Conservation (phyloP, 2,888 invertebrate species). For the Cerastoderma edule region DNA sequence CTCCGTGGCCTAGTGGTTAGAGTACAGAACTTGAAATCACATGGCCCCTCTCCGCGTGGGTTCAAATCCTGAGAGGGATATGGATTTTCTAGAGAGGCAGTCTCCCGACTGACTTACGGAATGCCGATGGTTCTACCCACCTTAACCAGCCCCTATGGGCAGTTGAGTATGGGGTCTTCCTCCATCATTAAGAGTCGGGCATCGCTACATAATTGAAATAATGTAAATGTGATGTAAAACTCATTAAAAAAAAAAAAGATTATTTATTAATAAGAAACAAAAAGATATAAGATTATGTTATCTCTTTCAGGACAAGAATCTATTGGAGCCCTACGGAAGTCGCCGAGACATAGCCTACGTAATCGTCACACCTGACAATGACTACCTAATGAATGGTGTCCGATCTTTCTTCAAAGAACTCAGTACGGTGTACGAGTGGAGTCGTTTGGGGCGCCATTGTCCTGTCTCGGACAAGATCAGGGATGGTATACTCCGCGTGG, state of each 20-base stretch:
- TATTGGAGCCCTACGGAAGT: constrained; percentile 98
- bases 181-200: too few relatives aligned
- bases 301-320: constrained; percentile 89
- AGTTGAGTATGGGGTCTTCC: too few relatives aligned
- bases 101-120: too few relatives aligned
- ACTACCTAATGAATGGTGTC: constrained; percentile 90
- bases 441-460: constrained; percentile 95
- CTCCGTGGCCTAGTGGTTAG: too few relatives aligned
- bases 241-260: background rate
- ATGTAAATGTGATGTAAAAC: background rate
- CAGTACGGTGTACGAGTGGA: constrained; percentile 96
- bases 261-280: background rate
- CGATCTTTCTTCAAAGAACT: constrained; percentile 96
- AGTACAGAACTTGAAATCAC: too few relatives aligned
- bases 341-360: constrained; percentile 97
- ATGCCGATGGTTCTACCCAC: too few relatives aligned
- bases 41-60: too few relatives aligned
- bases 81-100: too few relatives aligned
- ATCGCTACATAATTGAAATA: too few relatives aligned
- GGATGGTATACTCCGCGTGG: constrained; percentile 94
- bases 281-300: background rate
- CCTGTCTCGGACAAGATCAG: constrained; percentile 92
- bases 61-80: too few relatives aligned
- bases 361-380: constrained; percentile 96
- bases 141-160: too few relatives aligned